Percentiles rank a stretch among this genome's conserved stretches.
Conservation (phyloP, 2,888 invertebrate genomes). For the Drosophila fungiperda region DNA sequence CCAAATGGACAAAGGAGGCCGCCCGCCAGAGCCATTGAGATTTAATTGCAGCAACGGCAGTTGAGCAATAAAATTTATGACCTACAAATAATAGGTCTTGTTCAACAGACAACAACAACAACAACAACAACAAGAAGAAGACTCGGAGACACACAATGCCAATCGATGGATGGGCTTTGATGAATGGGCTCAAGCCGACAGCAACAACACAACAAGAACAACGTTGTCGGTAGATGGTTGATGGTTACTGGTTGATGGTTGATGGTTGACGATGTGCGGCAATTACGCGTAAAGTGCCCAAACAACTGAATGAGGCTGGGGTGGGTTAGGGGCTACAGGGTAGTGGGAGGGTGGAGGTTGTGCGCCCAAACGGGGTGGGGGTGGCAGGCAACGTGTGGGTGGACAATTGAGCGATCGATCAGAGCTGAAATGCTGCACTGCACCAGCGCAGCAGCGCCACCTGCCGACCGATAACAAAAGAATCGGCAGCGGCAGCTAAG, state of each 20-base stretch:
- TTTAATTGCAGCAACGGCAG: slow-evolving; percentile 83
- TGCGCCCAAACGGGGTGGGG: slow-evolving; percentile 16
- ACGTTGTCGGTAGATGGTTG: slow-evolving; percentile 15
- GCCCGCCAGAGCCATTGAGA: slow-evolving; percentile 76
- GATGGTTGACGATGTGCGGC: slow-evolving; percentile 60
- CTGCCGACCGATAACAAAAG: slow-evolving; percentile 34
- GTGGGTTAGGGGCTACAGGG: background rate
- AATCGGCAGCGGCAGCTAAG: slow-evolving; percentile 13
- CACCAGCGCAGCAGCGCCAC: slow-evolving; percentile 39
- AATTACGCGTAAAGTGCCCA: slow-evolving; percentile 72
- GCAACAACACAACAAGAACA: slow-evolving; percentile 32
- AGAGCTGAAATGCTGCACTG: slow-evolving; percentile 9
- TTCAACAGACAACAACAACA: slow-evolving; percentile 47
- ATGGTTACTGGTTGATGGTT: slow-evolving; percentile 11
- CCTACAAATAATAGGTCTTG: slow-evolving; percentile 84
- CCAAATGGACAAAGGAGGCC: slow-evolving; percentile 68
- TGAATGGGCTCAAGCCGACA: slow-evolving; percentile 60
- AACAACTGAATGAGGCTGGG: slow-evolving; percentile 42
- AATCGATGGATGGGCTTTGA: slow-evolving; percentile 68
- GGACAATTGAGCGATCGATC: slow-evolving; percentile 38
- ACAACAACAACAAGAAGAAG: background rate
- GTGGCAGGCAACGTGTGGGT: slow-evolving; percentile 30
- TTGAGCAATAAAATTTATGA: slow-evolving; percentile 84
- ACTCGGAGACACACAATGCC: slow-evolving; percentile 42
- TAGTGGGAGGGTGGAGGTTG: background rate